Evolutionary conservation across 2,797 vertebrate genomes (phyloP), one percentile per base, ranked within the genome.

Genomic region (Oreonectes daqikongensis): DNA sequence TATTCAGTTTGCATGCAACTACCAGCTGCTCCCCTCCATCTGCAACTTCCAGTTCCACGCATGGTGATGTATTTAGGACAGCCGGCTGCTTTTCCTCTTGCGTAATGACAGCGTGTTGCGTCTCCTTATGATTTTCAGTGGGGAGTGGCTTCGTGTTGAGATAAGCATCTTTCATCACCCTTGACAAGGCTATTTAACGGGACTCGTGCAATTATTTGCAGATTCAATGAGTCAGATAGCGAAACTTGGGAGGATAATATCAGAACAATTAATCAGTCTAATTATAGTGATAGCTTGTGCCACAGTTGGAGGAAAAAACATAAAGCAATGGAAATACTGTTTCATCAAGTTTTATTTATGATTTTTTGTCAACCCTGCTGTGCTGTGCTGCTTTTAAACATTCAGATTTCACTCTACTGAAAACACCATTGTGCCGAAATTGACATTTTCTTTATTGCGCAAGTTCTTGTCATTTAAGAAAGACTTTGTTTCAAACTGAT

Each of bases 231-330:
- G 81, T 72, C 8, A 18, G 83, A 75, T 70, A 26, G 63, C 77
- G 80, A 84, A 85, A 86, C 83, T 83, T 28, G 24, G 81, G 72
- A 77, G 79, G 78, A 86, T 79, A 77, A 81, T 81, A 77, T 81
- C 77, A 76, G 66, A 80, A 71, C 79, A 85, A 88, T 87, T 87
- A 83, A 87, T 72, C 78, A 77, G 84, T 89, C 84, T 86, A 88
- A 90, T 88, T 85, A 83, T 61, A 84, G 72, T 35, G 30, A n/a
- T 83, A 77, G 74, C 73, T 67, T 57, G 72, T 71, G 78, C 64
- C 18, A 77, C 73, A 80, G 73, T 46, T 52, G 57, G 46, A 52
- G 35, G 46, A 9, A 11, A 20, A 10, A 69, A n/a, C 61, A 69
- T 44, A 59, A 38, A 38, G 38, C 38, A 65, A 30, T 40, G n/a